Conservation (phyloP, 1,140 invertebrate genomes). For the Pomacea maculata region DNA sequence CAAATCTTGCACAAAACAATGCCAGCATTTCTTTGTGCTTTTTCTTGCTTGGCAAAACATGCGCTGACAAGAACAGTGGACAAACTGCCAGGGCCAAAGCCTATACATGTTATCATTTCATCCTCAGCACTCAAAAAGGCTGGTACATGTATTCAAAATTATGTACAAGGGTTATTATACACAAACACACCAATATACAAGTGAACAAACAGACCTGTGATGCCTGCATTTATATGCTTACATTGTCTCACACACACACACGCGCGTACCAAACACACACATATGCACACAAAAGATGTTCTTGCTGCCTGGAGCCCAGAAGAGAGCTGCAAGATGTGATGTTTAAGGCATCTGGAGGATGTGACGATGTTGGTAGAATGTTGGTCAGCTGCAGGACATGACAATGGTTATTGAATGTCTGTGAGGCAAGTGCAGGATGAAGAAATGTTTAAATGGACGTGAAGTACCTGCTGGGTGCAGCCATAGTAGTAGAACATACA, state of each 20-base stretch:
- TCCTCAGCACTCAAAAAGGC: not conserved
- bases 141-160: not conserved
- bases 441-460: too few relatives aligned
- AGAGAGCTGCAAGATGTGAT: too few relatives aligned
- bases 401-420: too few relatives aligned
- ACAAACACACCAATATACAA: not conserved
- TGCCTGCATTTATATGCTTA: not conserved
- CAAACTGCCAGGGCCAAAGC: too few relatives aligned
- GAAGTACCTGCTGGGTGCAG: too few relatives aligned
- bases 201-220: not conserved
- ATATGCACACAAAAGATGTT: not conserved
- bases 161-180: not conserved
- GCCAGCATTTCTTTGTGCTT: not conserved
- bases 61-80: not conserved
- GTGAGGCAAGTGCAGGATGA: too few relatives aligned
- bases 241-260: constrained; percentile 6
- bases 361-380: too few relatives aligned
- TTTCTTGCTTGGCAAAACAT: not conserved
- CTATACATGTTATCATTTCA: not conserved
- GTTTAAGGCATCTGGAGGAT: too few relatives aligned
- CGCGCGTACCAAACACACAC: not conserved
- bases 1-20: not conserved
- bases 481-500: too few relatives aligned
- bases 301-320: too few relatives aligned
- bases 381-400: too few relatives aligned